Evolutionary conservation across 1,140 invertebrate genomes (phyloP), one percentile per base, ranked within the genome.

Genomic region (Dendroctonus ponderosae): DNA sequence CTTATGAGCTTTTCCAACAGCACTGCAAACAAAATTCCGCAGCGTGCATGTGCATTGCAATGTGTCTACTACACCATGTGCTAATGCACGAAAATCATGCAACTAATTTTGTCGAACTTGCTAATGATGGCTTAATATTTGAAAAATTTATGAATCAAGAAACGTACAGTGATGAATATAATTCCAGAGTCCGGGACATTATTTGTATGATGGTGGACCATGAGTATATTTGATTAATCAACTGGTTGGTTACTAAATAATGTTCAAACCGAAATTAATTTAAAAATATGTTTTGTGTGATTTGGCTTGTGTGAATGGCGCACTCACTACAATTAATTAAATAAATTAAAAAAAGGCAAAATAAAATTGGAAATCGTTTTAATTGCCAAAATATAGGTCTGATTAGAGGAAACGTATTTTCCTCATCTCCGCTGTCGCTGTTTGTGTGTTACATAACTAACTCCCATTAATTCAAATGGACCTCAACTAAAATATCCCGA

Each of bases 51-150:
- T 26, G 53, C 38, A 39, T 15, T 1, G 42, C 52, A 9, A 5
- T 63, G 11, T 9, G 11, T 8, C 44, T 37, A 11, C 11, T 63
- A 26, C 38, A 54, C 3, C n/a, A 9, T 7, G 5, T 63, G 7
- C 11, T 63, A 37, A 63, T 6, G n/a, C 42, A 63, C 7, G 62
- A 63, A 39, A 42, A 12, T 6, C 40, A 62, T 39, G 48, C 14
- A 5, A 54, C 39, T 39, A 48, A 26, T 7, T 63, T 63, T 11
- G 4, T 7, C 3, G 51, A 63, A 14, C 44, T 54, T 26, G 42
- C 26, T 7, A 37, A 53, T 14, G 42, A 39, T 14, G 42, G 42
- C 38, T 39, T 9, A 9, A 38, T 14, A 8, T 49, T 60, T 37
- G 26, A 60, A 12, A 11, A 37, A 1, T 48, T 44, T 44, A 15